Percentiles rank a stretch among this genome's conserved stretches.
Evolutionary conservation across 2,888 invertebrate genomes (phyloP).

Genomic region (Aphodius sticticus): DNA sequence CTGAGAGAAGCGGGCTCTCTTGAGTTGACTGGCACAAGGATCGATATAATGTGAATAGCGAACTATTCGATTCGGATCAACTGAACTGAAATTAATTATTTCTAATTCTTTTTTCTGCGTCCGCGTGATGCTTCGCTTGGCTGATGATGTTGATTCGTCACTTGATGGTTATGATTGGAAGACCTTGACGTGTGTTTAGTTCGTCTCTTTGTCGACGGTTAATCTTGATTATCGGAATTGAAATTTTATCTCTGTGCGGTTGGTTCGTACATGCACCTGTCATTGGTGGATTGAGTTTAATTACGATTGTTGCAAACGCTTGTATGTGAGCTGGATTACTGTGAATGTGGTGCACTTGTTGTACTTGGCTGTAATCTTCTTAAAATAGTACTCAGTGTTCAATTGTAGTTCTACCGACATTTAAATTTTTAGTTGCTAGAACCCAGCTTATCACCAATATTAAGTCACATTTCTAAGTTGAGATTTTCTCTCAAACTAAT

Average conservation of each 20-base stretch:
- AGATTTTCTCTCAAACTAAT: too few species aligned
- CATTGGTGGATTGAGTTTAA: neutral
- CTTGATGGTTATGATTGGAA: neutral
- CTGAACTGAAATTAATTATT: constrained; percentile 30
- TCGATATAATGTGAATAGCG: constrained; percentile 35
- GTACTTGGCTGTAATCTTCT: too few species aligned
- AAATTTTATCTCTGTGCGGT: neutral
- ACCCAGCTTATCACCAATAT: too few species aligned
- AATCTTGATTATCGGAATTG: neutral
- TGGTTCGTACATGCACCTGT: neutral
- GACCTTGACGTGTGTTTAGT: neutral
- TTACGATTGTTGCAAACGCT: neutral
- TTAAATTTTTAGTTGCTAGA: too few species aligned
- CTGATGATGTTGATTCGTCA: constrained; percentile 4
- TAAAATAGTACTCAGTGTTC: too few species aligned
- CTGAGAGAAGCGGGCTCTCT: neutral
- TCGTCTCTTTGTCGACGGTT: neutral
- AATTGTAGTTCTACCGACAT: too few species aligned
- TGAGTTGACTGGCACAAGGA: constrained; percentile 34
- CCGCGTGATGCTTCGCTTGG: neutral
- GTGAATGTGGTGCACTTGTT: too few species aligned
- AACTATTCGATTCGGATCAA: constrained; percentile 9
- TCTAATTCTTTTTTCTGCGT: constrained; percentile 18
- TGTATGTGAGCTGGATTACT: neutral
- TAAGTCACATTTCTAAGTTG: too few species aligned